These are phyloP conservation scores for Lepidurus couesii DNA, from an alignment of 1,140 invertebrate species.

Conservation along the genomic window DNA sequence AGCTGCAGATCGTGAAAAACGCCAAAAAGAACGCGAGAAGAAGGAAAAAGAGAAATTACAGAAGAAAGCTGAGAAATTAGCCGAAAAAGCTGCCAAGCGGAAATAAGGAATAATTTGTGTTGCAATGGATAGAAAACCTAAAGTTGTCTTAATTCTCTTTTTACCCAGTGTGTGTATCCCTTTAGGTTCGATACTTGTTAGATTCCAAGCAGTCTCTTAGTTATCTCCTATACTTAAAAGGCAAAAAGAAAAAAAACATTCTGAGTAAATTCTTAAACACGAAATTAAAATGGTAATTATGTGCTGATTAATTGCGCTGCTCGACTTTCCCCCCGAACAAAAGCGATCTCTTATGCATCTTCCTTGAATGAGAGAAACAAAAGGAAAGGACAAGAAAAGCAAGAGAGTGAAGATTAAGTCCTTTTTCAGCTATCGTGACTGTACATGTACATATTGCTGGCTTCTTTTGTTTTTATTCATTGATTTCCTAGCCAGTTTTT, in stretches of 20 bases:
- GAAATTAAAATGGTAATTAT: background rate
- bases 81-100: slow-evolving; percentile 52
- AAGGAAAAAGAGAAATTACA: slow-evolving; percentile 68
- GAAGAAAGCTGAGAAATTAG: slow-evolving; percentile 73
- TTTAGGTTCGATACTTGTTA: slow-evolving; percentile 3
- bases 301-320: background rate
- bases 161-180: background rate
- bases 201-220: background rate
- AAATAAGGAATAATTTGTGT: slow-evolving; percentile 37
- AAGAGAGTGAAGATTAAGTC: slow-evolving; percentile 9
- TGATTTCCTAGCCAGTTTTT: slow-evolving; percentile 14
- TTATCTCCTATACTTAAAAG: background rate
- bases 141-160: slow-evolving; percentile 13
- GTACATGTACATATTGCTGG: background rate
- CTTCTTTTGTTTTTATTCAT: background rate
- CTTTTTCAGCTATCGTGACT: slow-evolving; percentile 18
- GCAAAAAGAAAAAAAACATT: background rate
- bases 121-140: background rate
- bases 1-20: slow-evolving; percentile 64
- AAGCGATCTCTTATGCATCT: slow-evolving; percentile 1
- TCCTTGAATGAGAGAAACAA: background rate
- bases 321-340: background rate
- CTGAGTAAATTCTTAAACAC: background rate
- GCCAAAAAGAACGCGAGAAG: slow-evolving; percentile 64
- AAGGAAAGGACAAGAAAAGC: background rate